Evolutionary conservation across 1,140 invertebrate species (phyloP).

Genomic region (Aricia agestis): DNA sequence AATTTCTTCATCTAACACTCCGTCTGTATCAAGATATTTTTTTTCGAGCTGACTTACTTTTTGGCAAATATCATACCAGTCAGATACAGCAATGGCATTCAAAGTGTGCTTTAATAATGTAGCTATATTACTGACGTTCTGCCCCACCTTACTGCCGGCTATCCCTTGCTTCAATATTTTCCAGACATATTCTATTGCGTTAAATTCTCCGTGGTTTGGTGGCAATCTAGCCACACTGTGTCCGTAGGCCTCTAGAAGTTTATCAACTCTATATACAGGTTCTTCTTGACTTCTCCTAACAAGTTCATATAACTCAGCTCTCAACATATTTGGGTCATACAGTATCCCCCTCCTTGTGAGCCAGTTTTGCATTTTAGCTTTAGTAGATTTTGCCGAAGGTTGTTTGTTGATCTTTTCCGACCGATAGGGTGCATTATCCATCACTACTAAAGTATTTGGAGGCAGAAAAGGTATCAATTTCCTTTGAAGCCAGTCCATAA

Average conservation of each 20-base stretch:
- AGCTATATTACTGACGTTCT: neutral
- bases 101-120: neutral
- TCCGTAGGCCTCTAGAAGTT: slow-evolving; percentile 17
- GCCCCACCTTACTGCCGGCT: neutral
- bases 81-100: neutral
- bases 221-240: slow-evolving; percentile 23
- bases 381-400: slow-evolving; percentile 14
- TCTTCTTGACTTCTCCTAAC: slow-evolving; percentile 20
- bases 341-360: slow-evolving; percentile 4
- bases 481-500: neutral
- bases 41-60: neutral
- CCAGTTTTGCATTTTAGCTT: slow-evolving; percentile 21
- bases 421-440: slow-evolving; percentile 14
- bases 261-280: slow-evolving; percentile 15
- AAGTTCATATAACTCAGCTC: slow-evolving; percentile 19
- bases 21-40: neutral
- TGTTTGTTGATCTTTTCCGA: slow-evolving; percentile 11
- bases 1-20: neutral
- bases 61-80: neutral
- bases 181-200: neutral
- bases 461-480: neutral
- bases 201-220: slow-evolving; percentile 11
- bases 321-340: neutral
- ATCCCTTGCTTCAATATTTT: neutral
- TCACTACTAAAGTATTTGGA: slow-evolving; percentile 8